Evolutionary conservation across 2,888 invertebrate species (phyloP), one percentile per base, ranked within the genome.

Genomic region (Drosophila niveifrons): DNA sequence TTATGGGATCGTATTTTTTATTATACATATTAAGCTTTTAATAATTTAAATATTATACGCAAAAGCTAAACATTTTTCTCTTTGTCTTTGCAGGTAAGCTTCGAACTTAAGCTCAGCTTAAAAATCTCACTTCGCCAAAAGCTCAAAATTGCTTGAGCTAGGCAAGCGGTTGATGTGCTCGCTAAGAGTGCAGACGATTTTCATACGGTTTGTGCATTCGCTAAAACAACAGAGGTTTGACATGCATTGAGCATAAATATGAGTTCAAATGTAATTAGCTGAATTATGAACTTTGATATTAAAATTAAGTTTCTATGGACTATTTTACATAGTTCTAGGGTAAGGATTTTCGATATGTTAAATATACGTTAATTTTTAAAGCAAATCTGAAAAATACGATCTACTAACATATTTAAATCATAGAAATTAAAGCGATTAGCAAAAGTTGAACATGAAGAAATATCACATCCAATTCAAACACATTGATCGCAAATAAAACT

Each of bases 51-150:
- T 9, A 41, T 13, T 3, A 10, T 18, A 31, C 9, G n/a, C 7
- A 53, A 64, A 64, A 62, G 50, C 18, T 56, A 36, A 41, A 51
- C 17, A 59, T 39, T 61, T 23, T 0, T 0, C 1, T n/a, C 9
- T 51, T 52, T 23, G 52, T 71, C 11, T 36, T 80, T 85, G 2
- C 85, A 80, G 80, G 80, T 80, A 82, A 80, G 85, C 82, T 72
- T 79, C n/a, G 3, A 41, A 50, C n/a, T 8, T 10, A 7, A 44
- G 23, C 23, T 15, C 8, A 39, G 47, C 48, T 46, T 53, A 44
- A 13, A 31, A 31, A 9, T 6, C 8, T 0, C 6, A 23, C 13
- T 1, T 8, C 1, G 11, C 0, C n/a, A 23, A 56, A 66, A 55
- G 44, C 1, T 31, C 9, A 47, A 66, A 66, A 65, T 59, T 61